phyloP scores from a whole-genome alignment of 2,113 vertebrate genomes.

The Phyllostomus hastatus region DNA sequence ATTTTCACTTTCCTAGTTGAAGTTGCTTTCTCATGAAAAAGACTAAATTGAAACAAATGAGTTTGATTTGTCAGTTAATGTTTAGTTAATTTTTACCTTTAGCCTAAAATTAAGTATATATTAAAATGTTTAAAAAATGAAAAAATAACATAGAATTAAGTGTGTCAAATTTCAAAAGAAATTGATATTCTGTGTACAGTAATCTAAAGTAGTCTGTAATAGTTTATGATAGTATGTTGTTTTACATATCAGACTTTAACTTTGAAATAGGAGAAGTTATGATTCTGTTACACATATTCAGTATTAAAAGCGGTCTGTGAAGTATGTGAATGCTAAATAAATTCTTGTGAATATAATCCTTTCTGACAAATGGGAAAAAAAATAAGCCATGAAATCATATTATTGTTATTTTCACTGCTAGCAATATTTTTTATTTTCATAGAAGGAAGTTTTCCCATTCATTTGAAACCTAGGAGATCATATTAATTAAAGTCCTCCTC shows the following conservation, averaged over 20 bases:
- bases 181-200: background rate
- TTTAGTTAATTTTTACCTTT: background rate
- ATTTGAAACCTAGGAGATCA: background rate
- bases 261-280: background rate
- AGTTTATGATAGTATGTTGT: background rate
- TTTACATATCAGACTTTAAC: background rate
- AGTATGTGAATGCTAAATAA: background rate
- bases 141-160: background rate
- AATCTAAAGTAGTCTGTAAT: background rate
- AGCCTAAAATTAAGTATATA: background rate
- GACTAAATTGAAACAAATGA: background rate
- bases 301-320: background rate
- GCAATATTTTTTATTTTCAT: background rate
- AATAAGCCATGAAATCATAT: conserved; percentile 1
- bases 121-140: no score
- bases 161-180: background rate
- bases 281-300: background rate
- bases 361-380: background rate
- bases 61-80: background rate
- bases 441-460: background rate
- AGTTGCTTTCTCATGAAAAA: background rate
- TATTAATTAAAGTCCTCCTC: background rate
- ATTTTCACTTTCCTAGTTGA: conserved; percentile 29
- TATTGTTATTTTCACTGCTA: conserved; percentile 6
- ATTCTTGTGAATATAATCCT: background rate